Evolutionary conservation across 2,113 vertebrate genomes (phyloP).

Genomic region (Bolborhynchus lineola): DNA sequence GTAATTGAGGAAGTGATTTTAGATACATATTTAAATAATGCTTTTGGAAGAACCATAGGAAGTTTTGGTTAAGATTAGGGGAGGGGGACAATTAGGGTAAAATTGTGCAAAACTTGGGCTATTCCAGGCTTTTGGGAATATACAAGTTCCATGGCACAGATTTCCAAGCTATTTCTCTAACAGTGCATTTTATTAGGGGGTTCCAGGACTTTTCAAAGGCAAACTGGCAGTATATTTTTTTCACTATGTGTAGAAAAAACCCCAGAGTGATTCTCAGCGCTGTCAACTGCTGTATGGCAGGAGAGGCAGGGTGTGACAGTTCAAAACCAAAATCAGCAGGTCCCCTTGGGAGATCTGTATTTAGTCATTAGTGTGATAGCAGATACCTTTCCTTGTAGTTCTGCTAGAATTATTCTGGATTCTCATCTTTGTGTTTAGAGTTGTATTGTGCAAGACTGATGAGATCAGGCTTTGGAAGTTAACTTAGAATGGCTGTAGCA

Average conservation of each 20-base stretch:
- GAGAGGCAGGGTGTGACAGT: not conserved
- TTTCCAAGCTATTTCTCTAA: not conserved
- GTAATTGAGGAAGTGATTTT: slow-evolving; percentile 18
- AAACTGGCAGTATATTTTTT: not conserved
- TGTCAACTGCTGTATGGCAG: not conserved
- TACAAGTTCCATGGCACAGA: not conserved
- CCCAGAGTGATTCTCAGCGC: not conserved
- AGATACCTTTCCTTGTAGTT: not conserved
- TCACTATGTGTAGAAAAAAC: not conserved
- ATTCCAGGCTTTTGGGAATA: not conserved
- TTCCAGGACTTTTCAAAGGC: not conserved
- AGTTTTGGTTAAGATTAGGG: not conserved
- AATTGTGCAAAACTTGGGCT: not conserved
- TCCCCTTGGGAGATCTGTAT: not conserved
- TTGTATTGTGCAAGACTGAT: slow-evolving; percentile 29
- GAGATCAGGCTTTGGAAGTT: slow-evolving; percentile 38
- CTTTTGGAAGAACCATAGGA: not conserved
- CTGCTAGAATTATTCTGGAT: not conserved
- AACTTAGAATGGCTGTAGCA: not conserved
- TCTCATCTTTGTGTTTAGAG: slow-evolving; percentile 27
- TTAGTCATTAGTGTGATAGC: not conserved
- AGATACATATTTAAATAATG: slow-evolving; percentile 5
- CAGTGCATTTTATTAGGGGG: not conserved
- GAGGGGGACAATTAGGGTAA: not conserved
- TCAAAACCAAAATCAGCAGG: not conserved